Base-by-base conservation (phyloP, 2,113 vertebrate genomes). In the Corythaixoides concolor region DNA sequence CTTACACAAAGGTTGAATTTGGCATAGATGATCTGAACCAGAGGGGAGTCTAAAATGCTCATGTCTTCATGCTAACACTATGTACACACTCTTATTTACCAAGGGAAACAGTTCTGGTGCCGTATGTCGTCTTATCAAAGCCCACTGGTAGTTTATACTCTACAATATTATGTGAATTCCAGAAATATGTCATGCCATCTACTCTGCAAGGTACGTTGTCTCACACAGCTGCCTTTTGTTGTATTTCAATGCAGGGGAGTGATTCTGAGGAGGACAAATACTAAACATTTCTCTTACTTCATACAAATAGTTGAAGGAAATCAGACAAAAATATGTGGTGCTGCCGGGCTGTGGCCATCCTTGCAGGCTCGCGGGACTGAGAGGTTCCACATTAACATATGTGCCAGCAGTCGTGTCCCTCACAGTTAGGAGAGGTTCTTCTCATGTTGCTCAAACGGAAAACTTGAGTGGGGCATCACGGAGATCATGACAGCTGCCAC, bases 1-100 rank as follows among this genome's bases (percentile, higher is more conserved):
- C 45, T 97, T 91, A 89, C 26, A 87, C 62, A 73, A 91, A 95
- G 80, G 92, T 97, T 95, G 59, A 79, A 73, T 95, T 92, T 96
- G 95, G 80, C 89, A 50, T 26, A 73, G 80, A 74, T 89, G 80
- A 70, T 82, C 87, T 56, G 67, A 94, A 78, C 88, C 83, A 96
- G 89, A 93, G 84, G 84, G 86, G 73, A 92, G 26, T 66, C 88
- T 97, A 79, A 96, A 94, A 87, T 67, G 68, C 43, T 94, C 15
- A 3, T 83, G 50, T 74, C 91, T 95, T 85, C 93, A 21, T 52
- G 72, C 78, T 85, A 59, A 37, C 70, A 19, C 73, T 73, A 53
- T 45, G 64, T 76, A 33, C 55, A 16, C 60, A 23, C 84, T 80
- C 45, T 58, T 82, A 60, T 94, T 93, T 84, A 73, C 37, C 49